Evolutionary conservation across 2,888 invertebrate species (phyloP).

Genomic region (Hanleya hanleyi): DNA sequence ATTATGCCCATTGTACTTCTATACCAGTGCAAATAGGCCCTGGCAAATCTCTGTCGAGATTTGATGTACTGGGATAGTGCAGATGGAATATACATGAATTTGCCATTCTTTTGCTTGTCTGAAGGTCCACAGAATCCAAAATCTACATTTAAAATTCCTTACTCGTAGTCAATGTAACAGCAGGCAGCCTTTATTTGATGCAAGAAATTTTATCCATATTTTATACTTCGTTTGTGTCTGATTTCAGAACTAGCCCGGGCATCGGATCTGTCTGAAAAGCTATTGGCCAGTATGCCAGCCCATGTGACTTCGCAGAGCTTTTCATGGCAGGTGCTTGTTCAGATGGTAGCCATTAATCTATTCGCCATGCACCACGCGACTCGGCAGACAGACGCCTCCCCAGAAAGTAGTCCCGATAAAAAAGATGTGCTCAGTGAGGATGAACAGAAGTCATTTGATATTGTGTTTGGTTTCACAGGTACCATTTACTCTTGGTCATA

Average conservation of each 20-base stretch:
- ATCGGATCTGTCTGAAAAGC: constrained; percentile 78
- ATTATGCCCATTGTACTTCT: too few relatives aligned
- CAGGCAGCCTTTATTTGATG: not conserved
- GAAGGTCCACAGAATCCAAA: too few relatives aligned
- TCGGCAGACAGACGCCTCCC: constrained; percentile 37
- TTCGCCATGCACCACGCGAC: constrained; percentile 78
- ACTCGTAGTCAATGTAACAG: too few relatives aligned
- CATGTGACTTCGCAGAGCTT: constrained; percentile 87
- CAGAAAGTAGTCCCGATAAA: constrained; percentile 24
- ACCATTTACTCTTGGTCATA: too few relatives aligned
- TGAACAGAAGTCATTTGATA: constrained; percentile 78
- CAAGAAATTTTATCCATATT: not conserved
- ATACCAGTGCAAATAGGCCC: too few relatives aligned
- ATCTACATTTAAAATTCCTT: too few relatives aligned
- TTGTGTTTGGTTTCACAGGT: constrained; percentile 80
- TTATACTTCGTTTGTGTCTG: not conserved
- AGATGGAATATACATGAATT: not conserved
- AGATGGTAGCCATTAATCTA: constrained; percentile 86
- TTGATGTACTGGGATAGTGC: too few relatives aligned
- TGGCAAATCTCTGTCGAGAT: too few relatives aligned
- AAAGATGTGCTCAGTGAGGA: constrained; percentile 75
- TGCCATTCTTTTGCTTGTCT: too few relatives aligned
- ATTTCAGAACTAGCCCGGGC: constrained; percentile 78
- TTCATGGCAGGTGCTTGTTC: constrained; percentile 83
- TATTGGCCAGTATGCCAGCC: constrained; percentile 83